phyloP scores from a whole-genome alignment of 2,113 vertebrate species.

The Muntiacus reevesi region DNA sequence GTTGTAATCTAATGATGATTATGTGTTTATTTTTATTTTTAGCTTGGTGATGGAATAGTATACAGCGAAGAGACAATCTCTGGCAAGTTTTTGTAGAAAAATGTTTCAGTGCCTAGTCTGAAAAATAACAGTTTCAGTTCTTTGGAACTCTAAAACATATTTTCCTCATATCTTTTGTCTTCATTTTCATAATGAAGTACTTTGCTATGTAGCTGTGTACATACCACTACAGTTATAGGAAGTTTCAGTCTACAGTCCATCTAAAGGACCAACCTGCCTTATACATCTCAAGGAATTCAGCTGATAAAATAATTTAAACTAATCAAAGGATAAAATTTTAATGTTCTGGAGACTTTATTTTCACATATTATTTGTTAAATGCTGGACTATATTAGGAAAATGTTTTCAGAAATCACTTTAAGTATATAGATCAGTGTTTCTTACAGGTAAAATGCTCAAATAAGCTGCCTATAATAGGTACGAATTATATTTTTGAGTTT shows the following conservation, averaged over 20 bases:
- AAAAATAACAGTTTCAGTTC: constrained; percentile 83
- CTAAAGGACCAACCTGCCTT: constrained; percentile 81
- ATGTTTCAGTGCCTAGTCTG: constrained; percentile 88
- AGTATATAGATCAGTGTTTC: constrained; percentile 67
- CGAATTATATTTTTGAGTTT: constrained; percentile 76
- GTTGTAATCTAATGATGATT: constrained; percentile 11
- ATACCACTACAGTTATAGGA: constrained; percentile 53
- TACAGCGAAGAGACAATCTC: constrained; percentile 85
- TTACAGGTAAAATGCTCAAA: constrained; percentile 72
- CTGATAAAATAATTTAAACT: constrained; percentile 77
- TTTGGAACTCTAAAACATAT: constrained; percentile 82
- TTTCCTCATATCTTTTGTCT: constrained; percentile 73
- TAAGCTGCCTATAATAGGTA: constrained; percentile 76
- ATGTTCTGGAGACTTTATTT: constrained; percentile 71
- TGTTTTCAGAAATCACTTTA: constrained; percentile 72
- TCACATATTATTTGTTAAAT: constrained; percentile 78
- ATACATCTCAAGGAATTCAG: constrained; percentile 70
- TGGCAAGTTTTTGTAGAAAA: constrained; percentile 83
- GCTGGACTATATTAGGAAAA: constrained; percentile 77
- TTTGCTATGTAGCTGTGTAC: constrained; percentile 63
- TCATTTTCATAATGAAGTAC: constrained; percentile 79
- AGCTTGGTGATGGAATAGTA: constrained; percentile 77
- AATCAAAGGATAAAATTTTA: constrained; percentile 77
- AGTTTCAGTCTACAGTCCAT: constrained; percentile 68
- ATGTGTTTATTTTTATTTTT: constrained; percentile 52